Percentiles rank a stretch among this genome's conserved stretches.
These are phyloP conservation scores for Sphecodes monilicornis DNA, from an alignment of 2,888 invertebrate species.

Conservation along the genomic window DNA sequence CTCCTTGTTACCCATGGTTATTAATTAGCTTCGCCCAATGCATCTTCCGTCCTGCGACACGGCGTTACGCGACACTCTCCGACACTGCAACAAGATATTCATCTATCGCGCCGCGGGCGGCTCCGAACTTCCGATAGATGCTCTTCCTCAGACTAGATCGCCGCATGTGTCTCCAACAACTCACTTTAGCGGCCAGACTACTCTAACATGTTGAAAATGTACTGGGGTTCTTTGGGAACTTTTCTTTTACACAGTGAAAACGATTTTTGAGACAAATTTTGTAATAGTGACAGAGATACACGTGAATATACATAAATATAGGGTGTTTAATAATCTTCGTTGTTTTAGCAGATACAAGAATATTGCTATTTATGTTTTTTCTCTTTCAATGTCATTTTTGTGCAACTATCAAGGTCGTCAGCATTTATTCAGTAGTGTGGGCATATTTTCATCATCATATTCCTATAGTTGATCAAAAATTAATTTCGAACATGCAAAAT, in stretches of 20 bases:
- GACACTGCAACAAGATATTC: slow-evolving; percentile 32
- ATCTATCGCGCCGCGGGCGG: background rate
- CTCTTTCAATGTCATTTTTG: no score
- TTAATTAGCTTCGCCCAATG: slow-evolving; percentile 78
- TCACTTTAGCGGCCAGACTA: background rate
- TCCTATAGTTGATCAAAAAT: no score
- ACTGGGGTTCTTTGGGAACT: background rate
- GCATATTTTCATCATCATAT: no score
- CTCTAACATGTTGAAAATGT: background rate
- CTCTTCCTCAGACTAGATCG: background rate
- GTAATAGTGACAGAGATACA: no score
- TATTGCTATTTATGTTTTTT: no score
- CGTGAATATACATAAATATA: no score
- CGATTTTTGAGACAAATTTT: no score
- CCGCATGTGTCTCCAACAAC: background rate
- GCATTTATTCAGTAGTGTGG: no score
- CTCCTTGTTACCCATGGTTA: slow-evolving; percentile 81
- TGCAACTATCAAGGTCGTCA: no score
- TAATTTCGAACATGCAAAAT: no score
- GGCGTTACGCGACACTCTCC: slow-evolving; percentile 20
- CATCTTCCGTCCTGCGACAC: slow-evolving; percentile 24
- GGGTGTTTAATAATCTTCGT: no score
- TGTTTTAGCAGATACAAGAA: no score
- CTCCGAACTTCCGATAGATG: slow-evolving; percentile 24
- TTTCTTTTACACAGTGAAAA: background rate